Conservation (phyloP, 2,797 vertebrate genomes). For the Harpagifer antarcticus region DNA sequence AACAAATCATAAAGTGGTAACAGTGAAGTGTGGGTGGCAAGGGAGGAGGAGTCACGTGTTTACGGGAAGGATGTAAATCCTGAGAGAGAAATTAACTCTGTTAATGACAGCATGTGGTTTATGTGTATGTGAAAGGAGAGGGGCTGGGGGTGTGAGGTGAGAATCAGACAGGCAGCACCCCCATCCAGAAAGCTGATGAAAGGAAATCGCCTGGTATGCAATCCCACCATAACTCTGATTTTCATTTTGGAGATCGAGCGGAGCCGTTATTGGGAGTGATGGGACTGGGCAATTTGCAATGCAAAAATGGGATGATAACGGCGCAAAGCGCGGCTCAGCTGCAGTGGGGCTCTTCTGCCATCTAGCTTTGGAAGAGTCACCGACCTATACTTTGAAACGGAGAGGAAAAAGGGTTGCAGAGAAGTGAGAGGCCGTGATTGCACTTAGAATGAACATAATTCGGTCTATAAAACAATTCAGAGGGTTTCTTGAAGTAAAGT, state of each 20-base stretch:
- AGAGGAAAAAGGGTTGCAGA: not conserved
- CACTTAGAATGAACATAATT: constrained; percentile 33
- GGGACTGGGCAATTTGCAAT: constrained; percentile 74
- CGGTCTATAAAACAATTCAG: constrained; percentile 15
- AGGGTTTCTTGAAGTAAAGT: not conserved
- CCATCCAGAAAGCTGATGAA: constrained; percentile 67
- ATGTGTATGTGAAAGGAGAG: constrained; percentile 5
- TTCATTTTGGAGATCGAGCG: constrained; percentile 75
- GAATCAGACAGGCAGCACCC: constrained; percentile 48
- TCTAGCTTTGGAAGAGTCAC: constrained; percentile 82
- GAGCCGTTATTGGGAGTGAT: constrained; percentile 71
- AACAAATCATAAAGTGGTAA: constrained; percentile 74
- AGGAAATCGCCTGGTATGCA: constrained; percentile 68
- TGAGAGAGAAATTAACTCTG: constrained; percentile 57
- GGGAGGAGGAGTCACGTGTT: constrained; percentile 32
- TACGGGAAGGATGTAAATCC: constrained; percentile 62
- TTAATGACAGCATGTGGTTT: constrained; percentile 59
- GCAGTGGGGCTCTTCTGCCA: constrained; percentile 86
- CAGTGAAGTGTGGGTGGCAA: constrained; percentile 57
- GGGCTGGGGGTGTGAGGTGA: constrained; percentile 22
- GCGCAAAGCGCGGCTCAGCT: constrained; percentile 65
- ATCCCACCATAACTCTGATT: constrained; percentile 73
- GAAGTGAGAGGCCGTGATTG: constrained; percentile 40
- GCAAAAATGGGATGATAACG: constrained; percentile 76
- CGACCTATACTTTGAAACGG: constrained; percentile 57